These are phyloP conservation scores for Mythimna ferrago DNA, from an alignment of 2,888 invertebrate genomes.

Conservation along the genomic window DNA sequence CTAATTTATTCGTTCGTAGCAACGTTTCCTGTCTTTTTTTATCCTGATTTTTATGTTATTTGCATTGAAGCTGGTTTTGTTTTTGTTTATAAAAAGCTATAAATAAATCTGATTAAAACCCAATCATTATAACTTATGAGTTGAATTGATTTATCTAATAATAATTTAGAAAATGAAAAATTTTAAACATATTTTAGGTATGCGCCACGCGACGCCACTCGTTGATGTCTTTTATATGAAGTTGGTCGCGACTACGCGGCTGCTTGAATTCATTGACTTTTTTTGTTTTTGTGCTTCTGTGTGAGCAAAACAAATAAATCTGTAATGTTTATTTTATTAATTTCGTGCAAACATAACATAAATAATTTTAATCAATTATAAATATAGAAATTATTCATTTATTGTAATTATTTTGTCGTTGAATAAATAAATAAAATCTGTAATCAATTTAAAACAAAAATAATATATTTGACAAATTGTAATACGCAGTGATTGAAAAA, in stretches of 20 bases:
- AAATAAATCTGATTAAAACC: background rate
- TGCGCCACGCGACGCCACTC: constrained; percentile 17
- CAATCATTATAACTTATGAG: background rate
- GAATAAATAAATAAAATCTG: no score
- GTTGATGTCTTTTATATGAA: constrained; percentile 72
- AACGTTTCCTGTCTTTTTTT: constrained; percentile 25
- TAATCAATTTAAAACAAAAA: no score
- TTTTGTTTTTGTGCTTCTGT: no score
- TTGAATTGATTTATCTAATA: background rate
- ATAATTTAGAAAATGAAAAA: background rate
- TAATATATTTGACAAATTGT: no score
- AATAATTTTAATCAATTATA: no score
- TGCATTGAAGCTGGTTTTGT: constrained; percentile 14
- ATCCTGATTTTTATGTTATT: constrained; percentile 3
- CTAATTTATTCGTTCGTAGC: constrained; percentile 46
- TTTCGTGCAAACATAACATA: no score
- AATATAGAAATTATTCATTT: no score
- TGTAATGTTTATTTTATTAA: no score
- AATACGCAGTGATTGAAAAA: no score
- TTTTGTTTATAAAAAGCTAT: constrained; percentile 1
- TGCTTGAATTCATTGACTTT: background rate
- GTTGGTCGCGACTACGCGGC: background rate
- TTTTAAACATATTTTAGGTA: background rate
- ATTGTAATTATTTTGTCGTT: no score
- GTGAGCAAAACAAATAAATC: no score